Percentiles rank a stretch among this genome's conserved stretches.
Evolutionary conservation across 2,888 invertebrate species (phyloP).

Genomic region (Amphimallon solstitiale): DNA sequence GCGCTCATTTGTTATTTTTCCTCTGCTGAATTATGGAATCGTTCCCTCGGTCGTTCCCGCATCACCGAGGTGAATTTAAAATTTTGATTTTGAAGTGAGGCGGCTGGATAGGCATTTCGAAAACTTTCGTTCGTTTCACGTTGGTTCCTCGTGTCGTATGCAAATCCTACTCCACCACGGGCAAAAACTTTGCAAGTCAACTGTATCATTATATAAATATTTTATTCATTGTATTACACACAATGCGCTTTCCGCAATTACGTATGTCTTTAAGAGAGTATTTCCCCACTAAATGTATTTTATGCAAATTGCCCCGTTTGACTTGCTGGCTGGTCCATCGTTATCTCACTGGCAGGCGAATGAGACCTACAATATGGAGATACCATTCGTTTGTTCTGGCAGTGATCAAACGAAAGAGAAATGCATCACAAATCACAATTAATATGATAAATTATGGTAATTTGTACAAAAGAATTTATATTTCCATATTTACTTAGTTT

Average conservation of each 20-base stretch:
- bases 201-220: constrained; percentile 29
- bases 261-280: constrained; percentile 10
- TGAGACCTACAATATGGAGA: too few relatives aligned
- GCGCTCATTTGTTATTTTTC: constrained; percentile 12
- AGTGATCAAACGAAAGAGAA: too few relatives aligned
- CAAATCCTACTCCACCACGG: constrained; percentile 9
- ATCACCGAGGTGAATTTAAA: constrained; percentile 12
- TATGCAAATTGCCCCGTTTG: constrained; percentile 21
- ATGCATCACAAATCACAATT: too few relatives aligned
- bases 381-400: too few relatives aligned
- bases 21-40: constrained; percentile 11
- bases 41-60: background rate
- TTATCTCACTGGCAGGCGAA: too few relatives aligned
- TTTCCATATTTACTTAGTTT: too few relatives aligned
- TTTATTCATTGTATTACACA: constrained; percentile 27
- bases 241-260: constrained; percentile 17
- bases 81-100: constrained; percentile 24
- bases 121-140: constrained; percentile 11
- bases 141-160: constrained; percentile 31
- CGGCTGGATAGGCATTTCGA: constrained; percentile 14
- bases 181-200: constrained; percentile 31
- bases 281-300: constrained; percentile 18
- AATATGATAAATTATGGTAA: too few relatives aligned
- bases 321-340: background rate
- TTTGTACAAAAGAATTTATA: too few relatives aligned